Conservation (phyloP, 2,797 vertebrate genomes). For the Danio kyathit region DNA sequence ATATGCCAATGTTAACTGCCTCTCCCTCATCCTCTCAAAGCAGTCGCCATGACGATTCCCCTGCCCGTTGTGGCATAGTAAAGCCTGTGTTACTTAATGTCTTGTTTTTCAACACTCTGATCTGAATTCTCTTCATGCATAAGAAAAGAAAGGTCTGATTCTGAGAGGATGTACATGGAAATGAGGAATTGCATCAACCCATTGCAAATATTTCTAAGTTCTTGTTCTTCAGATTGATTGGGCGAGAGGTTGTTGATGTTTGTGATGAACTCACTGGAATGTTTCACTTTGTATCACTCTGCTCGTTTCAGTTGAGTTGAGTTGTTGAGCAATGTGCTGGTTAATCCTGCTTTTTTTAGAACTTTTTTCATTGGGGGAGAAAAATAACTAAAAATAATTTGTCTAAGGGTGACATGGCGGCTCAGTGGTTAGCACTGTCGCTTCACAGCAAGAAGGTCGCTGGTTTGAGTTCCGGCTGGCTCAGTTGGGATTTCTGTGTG, state of each 20-base stretch:
- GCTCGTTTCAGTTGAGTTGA: background rate
- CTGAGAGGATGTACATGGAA: conserved; percentile 32
- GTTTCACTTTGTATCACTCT: background rate
- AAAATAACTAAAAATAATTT: too few species aligned
- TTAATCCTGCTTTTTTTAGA: too few species aligned
- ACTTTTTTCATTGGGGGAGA: too few species aligned
- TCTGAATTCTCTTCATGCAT: conserved; percentile 52
- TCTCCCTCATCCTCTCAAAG: conserved; percentile 61
- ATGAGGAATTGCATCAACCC: conserved; percentile 20
- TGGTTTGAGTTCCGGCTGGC: too few species aligned
- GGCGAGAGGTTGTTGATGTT: background rate
- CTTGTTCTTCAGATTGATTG: conserved; percentile 1
- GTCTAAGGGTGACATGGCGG: too few species aligned
- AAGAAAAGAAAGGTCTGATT: conserved; percentile 29
- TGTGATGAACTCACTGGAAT: background rate
- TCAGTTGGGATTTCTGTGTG: too few species aligned
- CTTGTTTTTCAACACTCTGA: conserved; percentile 63
- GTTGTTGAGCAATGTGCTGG: background rate
- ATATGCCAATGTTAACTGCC: conserved; percentile 62
- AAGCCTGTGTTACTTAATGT: conserved; percentile 62
- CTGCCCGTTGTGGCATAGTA: conserved; percentile 63
- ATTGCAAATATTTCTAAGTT: conserved; percentile 18
- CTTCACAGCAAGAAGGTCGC: too few species aligned
- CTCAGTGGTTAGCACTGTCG: too few species aligned
- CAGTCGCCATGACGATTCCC: conserved; percentile 75